Evolutionary conservation across 2,888 invertebrate species (phyloP).

Genomic region (Pantelozetes paolii): DNA sequence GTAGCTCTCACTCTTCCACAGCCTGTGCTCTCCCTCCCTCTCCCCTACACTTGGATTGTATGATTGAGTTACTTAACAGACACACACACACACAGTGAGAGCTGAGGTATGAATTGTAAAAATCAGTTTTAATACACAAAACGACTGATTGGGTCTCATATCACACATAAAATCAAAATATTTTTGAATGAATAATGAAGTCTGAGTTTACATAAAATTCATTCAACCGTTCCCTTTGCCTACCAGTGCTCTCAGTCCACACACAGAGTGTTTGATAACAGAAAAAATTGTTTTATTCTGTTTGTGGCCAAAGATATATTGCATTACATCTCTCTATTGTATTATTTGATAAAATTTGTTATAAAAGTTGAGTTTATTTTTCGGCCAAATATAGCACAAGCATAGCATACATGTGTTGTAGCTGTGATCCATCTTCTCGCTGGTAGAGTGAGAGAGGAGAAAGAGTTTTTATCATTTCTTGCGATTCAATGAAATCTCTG

Average conservation of each 20-base stretch:
- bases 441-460: not conserved
- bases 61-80: conserved; percentile 25
- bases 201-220: conserved; percentile 29
- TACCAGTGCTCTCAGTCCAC: not conserved
- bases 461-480: no score
- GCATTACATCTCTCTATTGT: conserved; percentile 6
- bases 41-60: not conserved
- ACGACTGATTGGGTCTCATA: conserved; percentile 28
- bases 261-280: not conserved
- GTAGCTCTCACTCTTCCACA: no score
- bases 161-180: not conserved
- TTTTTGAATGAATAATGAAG: conserved; percentile 13
- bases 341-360: not conserved
- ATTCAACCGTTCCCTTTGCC: conserved; percentile 4
- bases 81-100: not conserved
- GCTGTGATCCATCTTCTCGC: not conserved
- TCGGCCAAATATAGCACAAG: not conserved
- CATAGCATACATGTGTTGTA: not conserved
- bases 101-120: not conserved
- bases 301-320: not conserved
- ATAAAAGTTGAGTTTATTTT: conserved; percentile 10
- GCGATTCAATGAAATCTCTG: no score
- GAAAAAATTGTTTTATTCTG: conserved; percentile 2
- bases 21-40: not conserved
- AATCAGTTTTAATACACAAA: not conserved